Base-by-base conservation (phyloP, 2,113 vertebrate species). In the Ochotona princeps region DNA sequence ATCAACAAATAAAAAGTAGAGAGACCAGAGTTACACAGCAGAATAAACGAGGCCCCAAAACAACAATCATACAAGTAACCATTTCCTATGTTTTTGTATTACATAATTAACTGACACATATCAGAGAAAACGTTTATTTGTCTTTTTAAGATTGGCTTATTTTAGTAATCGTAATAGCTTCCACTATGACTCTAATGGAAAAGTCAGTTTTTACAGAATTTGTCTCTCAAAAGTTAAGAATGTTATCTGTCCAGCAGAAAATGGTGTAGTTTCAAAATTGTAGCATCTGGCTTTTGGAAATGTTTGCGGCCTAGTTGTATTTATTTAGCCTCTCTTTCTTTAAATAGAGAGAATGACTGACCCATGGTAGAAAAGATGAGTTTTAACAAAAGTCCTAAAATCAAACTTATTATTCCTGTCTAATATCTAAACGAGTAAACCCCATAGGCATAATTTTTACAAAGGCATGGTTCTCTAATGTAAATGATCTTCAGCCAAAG, bases 141-240 rank as follows among this genome's bases (percentile, higher is more conserved):
- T 44, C 38, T 44, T 44, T 44, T 44, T 44, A 44, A 44, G 38
- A 44, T 44, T 6, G 38, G 38, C 38, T 44, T 44, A 44, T 44
- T 44, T 44, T 44, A 44, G 38, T 44, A 44, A 44, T 44, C 38
- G 38, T 44, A 44, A 44, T 44, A 44, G 38, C 38, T 44, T 44
- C 38, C 38, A 44, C 4, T 3, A 44, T 44, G 38, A 44, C 38
- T 44, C 38, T 44, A 44, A 54, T 12, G 7, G 2, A 0, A 17
- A 79, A 44, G 74, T 72, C 51, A 84, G 26, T 67, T 94, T 95
- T 86, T 66, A 79, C 0, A 65, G 63, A 94, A 87, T 51, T 51
- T 72, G 15, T 86, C 38, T 75, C n/a, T 28, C 5, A 80, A 83
- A 30, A 89, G 38, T 80, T 15, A 8, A 89, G 28, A 54, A 47